phyloP scores from a whole-genome alignment of 2,888 invertebrate species.

The Dolichopus griseipennis region DNA sequence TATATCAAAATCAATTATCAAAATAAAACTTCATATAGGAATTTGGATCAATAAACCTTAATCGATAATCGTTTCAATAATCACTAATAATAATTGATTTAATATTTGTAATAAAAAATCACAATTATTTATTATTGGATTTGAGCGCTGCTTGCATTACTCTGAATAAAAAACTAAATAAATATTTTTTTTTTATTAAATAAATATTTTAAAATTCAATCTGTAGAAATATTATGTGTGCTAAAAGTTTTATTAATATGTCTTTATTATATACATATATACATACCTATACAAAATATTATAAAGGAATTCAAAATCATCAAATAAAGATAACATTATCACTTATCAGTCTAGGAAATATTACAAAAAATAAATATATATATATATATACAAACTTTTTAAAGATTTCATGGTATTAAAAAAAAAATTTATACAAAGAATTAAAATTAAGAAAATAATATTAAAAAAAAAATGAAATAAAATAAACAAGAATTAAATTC shows the following conservation, averaged over 20 bases:
- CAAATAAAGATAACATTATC: constrained; percentile 3
- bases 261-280: too few species aligned
- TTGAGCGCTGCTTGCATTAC: too few species aligned
- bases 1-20: too few species aligned
- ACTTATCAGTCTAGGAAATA: constrained; percentile 2
- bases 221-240: too few species aligned
- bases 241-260: background rate
- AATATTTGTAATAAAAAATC: too few species aligned
- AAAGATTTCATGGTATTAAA: background rate
- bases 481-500: background rate
- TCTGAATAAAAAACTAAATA: too few species aligned
- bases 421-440: background rate
- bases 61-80: too few species aligned
- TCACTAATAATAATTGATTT: too few species aligned
- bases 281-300: too few species aligned
- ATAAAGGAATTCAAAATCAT: background rate
- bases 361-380: background rate
- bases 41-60: too few species aligned
- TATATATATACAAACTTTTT: background rate
- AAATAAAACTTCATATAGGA: too few species aligned
- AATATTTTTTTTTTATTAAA: background rate
- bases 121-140: too few species aligned
- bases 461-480: background rate
- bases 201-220: background rate
- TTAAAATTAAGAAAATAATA: background rate